These are phyloP conservation scores for Achroia grisella DNA, from an alignment of 1,140 invertebrate species.

Conservation along the genomic window DNA sequence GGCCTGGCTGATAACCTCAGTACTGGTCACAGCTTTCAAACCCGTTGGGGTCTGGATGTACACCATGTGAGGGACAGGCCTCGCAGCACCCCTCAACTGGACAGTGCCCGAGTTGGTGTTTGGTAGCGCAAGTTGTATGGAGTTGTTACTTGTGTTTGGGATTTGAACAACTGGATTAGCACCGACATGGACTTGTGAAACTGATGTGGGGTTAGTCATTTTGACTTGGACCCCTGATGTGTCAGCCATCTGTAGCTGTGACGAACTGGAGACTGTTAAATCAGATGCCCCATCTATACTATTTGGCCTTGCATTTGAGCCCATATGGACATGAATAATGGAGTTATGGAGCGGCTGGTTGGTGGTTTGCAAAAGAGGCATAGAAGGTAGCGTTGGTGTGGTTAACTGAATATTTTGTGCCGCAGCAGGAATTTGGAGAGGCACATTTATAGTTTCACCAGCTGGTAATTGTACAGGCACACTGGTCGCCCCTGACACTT, in stretches of 20 bases:
- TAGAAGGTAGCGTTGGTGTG: slow-evolving; percentile 44
- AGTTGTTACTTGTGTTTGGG: slow-evolving; percentile 49
- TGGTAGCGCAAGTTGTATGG: slow-evolving; percentile 54
- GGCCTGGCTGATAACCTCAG: slow-evolving; percentile 62
- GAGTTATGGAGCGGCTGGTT: slow-evolving; percentile 51
- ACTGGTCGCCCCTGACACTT: slow-evolving; percentile 56
- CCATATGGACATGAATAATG: slow-evolving; percentile 65
- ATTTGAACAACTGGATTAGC: slow-evolving; percentile 51
- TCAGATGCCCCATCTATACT: slow-evolving; percentile 48
- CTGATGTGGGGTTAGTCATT: slow-evolving; percentile 41
- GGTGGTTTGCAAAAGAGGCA: slow-evolving; percentile 51
- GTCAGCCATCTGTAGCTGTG: slow-evolving; percentile 48
- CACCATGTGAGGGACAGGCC: slow-evolving; percentile 59
- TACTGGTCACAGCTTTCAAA: slow-evolving; percentile 59
- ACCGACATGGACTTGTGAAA: slow-evolving; percentile 49
- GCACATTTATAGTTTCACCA: slow-evolving; percentile 66
- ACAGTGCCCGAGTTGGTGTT: slow-evolving; percentile 33
- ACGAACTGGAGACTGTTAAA: slow-evolving; percentile 43
- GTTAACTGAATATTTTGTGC: slow-evolving; percentile 54
- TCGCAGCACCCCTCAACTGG: slow-evolving; percentile 41
- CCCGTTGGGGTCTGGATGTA: slow-evolving; percentile 67
- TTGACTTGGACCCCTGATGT: slow-evolving; percentile 43
- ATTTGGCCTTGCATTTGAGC: slow-evolving; percentile 39
- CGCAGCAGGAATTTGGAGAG: slow-evolving; percentile 53
- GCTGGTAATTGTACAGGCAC: slow-evolving; percentile 62